phyloP scores from a whole-genome alignment of 2,888 invertebrate species.

The Xestoiulus laeticollis region DNA sequence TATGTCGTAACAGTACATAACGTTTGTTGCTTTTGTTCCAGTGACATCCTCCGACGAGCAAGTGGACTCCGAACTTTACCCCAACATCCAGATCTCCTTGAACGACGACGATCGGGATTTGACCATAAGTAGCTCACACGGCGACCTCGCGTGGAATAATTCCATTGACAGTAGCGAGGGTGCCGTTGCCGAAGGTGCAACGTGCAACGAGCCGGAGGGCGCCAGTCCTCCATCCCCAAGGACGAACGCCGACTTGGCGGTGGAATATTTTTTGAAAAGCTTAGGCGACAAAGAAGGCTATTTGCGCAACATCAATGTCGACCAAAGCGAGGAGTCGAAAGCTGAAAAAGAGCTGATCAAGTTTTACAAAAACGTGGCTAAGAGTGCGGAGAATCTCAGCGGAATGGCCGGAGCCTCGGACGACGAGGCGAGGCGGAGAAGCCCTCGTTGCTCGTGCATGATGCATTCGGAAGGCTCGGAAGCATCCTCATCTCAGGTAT shows the following conservation, averaged over 20 bases:
- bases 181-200: neutral
- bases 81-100: constrained; percentile 33
- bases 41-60: constrained; percentile 46
- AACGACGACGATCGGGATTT: constrained; percentile 44
- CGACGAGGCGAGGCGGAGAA: neutral
- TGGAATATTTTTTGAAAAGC: constrained; percentile 69
- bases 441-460: constrained; percentile 44
- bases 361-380: constrained; percentile 59
- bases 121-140: neutral
- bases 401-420: neutral
- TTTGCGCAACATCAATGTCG: constrained; percentile 50
- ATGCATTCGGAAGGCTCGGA: neutral
- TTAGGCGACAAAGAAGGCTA: constrained; percentile 65
- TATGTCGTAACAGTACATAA: neutral
- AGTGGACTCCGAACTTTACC: neutral
- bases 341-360: constrained; percentile 57
- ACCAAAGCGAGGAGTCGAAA: constrained; percentile 53
- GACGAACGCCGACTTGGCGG: constrained; percentile 65
- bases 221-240: neutral
- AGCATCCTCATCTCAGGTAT: constrained; percentile 46
- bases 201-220: neutral
- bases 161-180: constrained; percentile 6
- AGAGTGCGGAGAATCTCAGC: constrained; percentile 51
- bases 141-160: constrained; percentile 19
- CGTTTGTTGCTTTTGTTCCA: neutral